These are phyloP conservation scores for Anneissia japonica DNA, from an alignment of 35 echinoderm and acorn worm genomes.

Conservation along the genomic window DNA sequence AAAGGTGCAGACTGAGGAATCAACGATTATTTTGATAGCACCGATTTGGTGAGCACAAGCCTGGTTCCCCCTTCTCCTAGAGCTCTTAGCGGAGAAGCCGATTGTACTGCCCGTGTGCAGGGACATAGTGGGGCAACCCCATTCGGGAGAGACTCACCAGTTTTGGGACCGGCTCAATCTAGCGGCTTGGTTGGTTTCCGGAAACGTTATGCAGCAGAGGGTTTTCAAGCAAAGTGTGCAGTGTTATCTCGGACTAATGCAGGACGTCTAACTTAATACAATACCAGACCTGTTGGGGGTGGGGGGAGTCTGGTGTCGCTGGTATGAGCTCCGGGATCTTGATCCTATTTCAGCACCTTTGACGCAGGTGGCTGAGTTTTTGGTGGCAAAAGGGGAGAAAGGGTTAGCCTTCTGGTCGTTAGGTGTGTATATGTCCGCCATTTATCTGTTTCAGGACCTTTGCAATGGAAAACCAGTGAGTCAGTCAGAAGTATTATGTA, in stretches of 20 bases:
- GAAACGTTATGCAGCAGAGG: not conserved
- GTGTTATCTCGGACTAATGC: not conserved
- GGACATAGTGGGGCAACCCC: too few relatives aligned
- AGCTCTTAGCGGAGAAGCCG: too few relatives aligned
- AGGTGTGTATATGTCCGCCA: not conserved
- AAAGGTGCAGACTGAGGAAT: too few relatives aligned
- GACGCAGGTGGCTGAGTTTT: not conserved
- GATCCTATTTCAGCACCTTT: not conserved
- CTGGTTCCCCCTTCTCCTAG: not conserved
- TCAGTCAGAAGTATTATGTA: not conserved
- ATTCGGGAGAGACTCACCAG: not conserved
- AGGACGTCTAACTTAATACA: not conserved
- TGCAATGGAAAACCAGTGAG: not conserved
- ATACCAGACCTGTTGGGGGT: not conserved
- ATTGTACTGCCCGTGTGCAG: too few relatives aligned
- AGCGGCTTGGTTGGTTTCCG: not conserved
- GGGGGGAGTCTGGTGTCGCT: not conserved
- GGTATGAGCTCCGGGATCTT: not conserved
- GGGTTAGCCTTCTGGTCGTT: not conserved
- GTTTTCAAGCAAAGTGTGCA: not conserved
- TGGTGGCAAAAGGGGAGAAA: too few relatives aligned
- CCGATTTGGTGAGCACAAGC: not conserved
- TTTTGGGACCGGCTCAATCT: not conserved
- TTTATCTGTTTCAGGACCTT: too few relatives aligned
- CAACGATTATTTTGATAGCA: too few relatives aligned